Conservation (phyloP, 2,888 invertebrate genomes). For the Stenurella melanura region DNA sequence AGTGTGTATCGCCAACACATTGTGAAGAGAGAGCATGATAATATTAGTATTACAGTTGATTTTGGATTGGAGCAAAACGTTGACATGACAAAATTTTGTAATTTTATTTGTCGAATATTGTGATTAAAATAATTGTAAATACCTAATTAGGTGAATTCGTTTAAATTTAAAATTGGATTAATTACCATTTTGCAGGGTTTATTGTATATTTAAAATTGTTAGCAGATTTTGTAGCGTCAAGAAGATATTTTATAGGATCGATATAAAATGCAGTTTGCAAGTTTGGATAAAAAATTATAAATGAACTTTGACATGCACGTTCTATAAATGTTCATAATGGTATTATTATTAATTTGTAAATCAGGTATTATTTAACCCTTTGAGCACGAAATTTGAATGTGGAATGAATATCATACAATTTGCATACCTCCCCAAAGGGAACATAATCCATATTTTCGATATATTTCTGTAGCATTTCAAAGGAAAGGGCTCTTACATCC, state of each 20-base stretch:
- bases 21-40: slow-evolving; percentile 2
- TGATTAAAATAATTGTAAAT: slow-evolving; percentile 20
- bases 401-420: neutral
- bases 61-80: slow-evolving; percentile 1
- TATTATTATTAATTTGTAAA: neutral
- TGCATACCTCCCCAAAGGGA: neutral
- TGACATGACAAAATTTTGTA: slow-evolving; percentile 4
- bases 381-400: neutral
- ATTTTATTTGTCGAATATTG: slow-evolving; percentile 17
- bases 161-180: slow-evolving; percentile 9
- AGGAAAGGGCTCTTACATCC: too few species aligned
- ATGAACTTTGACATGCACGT: neutral
- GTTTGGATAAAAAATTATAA: neutral
- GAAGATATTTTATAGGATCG: slow-evolving; percentile 1
- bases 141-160: slow-evolving; percentile 22
- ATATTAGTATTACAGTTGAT: neutral
- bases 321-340: neutral
- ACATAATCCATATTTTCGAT: too few species aligned
- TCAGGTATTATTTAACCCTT: slow-evolving; percentile 8
- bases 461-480: too few species aligned
- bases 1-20: neutral
- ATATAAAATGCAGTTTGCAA: neutral
- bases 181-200: slow-evolving; percentile 21
- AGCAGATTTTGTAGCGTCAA: slow-evolving; percentile 7
- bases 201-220: slow-evolving; percentile 12